Evolutionary conservation across 2,888 invertebrate genomes (phyloP), one percentile per base, ranked within the genome.

Genomic region (Drosophila parthenogenetica): DNA sequence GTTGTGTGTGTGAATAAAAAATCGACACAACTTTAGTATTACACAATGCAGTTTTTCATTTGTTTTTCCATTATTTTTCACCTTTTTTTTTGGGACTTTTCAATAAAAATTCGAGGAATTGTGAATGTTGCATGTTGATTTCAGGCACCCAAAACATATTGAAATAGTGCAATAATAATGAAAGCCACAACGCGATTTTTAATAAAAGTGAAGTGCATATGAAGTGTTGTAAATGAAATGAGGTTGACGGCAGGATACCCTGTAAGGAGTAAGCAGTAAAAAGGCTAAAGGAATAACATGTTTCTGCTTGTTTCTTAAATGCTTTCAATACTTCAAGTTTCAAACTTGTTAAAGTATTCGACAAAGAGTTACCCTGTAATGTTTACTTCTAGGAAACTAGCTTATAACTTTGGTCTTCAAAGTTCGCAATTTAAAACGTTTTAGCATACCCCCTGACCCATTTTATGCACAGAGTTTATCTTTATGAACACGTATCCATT

Each of bases 141-240:
- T 67, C 42, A 51, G 64, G 68, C 51, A 19, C 29, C 22, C 45
- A 60, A 69, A 64, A 62, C 73, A 77, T 69, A 66, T 77, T 40
- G 63, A 46, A 66, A 71, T 77, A 69, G 64, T 77, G 81, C 69
- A 77, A 87, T 69, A 70, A 78, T 75, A 75, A 75, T 68, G 69
- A 81, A 81, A 75, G 62, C 69, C 61, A 43, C 69, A 17, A 50
- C 35, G 35, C 39, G 29, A 65, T 48, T 46, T 63, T 16, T 5
- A 35, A 42, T 19, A 53, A 59, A 64, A 59, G 11, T 8, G 14
- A 43, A 22, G 35, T 45, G 37, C 22, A 45, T 29, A 10, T 32
- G 5, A 11, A 16, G 8, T 11, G 4, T 4, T 2, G 8, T n/a
- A n/a, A 13, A 13, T 35, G 13, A 35, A 35, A 35, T 13, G 5